phyloP scores from a whole-genome alignment of 2,113 vertebrate species.

The Onychostruthus taczanowskii region DNA sequence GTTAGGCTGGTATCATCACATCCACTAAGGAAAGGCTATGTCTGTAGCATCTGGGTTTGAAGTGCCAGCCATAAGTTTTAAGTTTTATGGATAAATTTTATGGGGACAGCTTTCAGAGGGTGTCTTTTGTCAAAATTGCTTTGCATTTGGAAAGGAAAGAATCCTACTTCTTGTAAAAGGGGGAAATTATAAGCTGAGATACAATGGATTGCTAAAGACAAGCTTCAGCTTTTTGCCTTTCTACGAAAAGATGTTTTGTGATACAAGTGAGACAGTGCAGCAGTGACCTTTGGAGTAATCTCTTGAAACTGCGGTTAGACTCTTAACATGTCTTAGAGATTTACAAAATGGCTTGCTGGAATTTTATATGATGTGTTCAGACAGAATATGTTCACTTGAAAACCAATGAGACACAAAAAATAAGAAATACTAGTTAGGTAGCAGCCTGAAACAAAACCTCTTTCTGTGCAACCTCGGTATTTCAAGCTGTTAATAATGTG shows the following conservation, averaged over 20 bases:
- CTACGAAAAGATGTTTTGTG: neutral
- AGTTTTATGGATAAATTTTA: neutral
- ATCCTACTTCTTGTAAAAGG: neutral
- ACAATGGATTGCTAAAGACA: neutral
- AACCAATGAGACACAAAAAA: neutral
- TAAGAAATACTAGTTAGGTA: neutral
- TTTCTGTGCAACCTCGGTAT: neutral
- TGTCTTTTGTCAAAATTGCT: neutral
- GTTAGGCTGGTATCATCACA: neutral
- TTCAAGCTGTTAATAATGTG: neutral
- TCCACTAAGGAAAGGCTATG: neutral
- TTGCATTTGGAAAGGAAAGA: neutral
- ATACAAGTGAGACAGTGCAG: neutral
- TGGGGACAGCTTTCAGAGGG: neutral
- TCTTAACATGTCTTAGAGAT: neutral
- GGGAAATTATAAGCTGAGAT: neutral
- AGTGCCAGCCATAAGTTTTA: neutral
- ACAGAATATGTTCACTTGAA: conserved; percentile 24
- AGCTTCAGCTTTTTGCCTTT: neutral
- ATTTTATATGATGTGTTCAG: neutral
- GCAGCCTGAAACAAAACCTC: neutral
- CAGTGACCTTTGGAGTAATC: neutral
- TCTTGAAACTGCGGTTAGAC: neutral
- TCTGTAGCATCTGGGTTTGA: neutral
- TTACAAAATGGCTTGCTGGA: conserved; percentile 10